These are phyloP conservation scores for Arctia plantaginis DNA, from an alignment of 2,888 invertebrate genomes.

Conservation along the genomic window DNA sequence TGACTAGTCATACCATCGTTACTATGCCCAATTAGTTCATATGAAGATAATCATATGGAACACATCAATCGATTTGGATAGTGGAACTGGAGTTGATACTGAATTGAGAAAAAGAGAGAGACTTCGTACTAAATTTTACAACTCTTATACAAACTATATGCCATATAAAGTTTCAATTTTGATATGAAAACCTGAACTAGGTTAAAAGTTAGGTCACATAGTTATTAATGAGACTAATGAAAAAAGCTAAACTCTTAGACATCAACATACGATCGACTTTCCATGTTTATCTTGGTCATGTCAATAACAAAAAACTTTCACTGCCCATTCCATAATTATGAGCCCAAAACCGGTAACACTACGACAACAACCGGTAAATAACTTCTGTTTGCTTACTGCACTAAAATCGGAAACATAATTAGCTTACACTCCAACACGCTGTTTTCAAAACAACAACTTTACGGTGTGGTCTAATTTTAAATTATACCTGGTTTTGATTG, in stretches of 20 bases:
- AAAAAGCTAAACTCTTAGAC: neutral
- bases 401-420: conserved; percentile 36
- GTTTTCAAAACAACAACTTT: conserved; percentile 38
- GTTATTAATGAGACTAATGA: neutral
- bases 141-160: too few relatives aligned
- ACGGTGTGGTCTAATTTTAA: conserved; percentile 15
- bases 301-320: conserved; percentile 53
- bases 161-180: too few relatives aligned
- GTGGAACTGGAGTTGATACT: too few relatives aligned
- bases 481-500: conserved; percentile 13
- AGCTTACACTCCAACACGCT: conserved; percentile 37
- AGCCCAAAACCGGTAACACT: conserved; percentile 52
- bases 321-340: conserved; percentile 38
- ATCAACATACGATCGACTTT: neutral
- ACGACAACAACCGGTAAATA: conserved; percentile 51
- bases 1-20: too few relatives aligned
- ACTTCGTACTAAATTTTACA: too few relatives aligned
- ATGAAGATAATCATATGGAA: too few relatives aligned
- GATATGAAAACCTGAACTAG: too few relatives aligned
- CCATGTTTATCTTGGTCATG: conserved; percentile 11
- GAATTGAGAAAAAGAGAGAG: too few relatives aligned
- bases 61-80: too few relatives aligned
- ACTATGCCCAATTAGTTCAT: too few relatives aligned
- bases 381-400: conserved; percentile 43
- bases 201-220: too few relatives aligned